Conservation (phyloP, 2,797 vertebrate species). For the Cuniculus paca region DNA sequence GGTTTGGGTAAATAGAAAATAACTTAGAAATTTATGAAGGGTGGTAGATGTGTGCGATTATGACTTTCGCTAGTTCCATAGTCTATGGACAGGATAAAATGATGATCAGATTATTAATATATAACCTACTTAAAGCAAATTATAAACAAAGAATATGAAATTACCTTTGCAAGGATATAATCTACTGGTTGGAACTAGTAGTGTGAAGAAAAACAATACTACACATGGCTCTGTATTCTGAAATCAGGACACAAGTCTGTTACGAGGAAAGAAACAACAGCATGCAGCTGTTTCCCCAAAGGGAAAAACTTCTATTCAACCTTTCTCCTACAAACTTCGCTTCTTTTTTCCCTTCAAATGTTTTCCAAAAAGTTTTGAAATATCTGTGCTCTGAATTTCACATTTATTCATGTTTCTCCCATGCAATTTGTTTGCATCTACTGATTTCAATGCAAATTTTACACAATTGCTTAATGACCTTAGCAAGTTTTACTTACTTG, state of each 20-base stretch:
- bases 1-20: not conserved
- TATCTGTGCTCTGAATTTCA: slow-evolving; percentile 73
- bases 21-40: not conserved
- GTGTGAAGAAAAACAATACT: not conserved
- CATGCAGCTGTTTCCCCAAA: slow-evolving; percentile 84
- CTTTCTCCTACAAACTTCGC: slow-evolving; percentile 79
- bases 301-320: slow-evolving; percentile 68
- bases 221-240: slow-evolving; percentile 55
- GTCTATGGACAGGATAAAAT: not conserved
- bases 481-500: slow-evolving; percentile 25
- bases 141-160: slow-evolving; percentile 41
- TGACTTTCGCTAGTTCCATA: not conserved
- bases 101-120: not conserved
- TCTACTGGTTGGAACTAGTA: slow-evolving; percentile 10
- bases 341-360: slow-evolving; percentile 68
- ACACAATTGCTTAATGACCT: not conserved
- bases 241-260: slow-evolving; percentile 66
- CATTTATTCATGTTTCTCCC: slow-evolving; percentile 58
- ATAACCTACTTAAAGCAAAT: not conserved
- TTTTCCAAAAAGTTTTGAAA: slow-evolving; percentile 83
- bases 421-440: slow-evolving; percentile 12
- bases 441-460: slow-evolving; percentile 22
- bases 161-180: slow-evolving; percentile 33
- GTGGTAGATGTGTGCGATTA: not conserved
- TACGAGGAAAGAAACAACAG: slow-evolving; percentile 62